Conservation (phyloP, 1,140 invertebrate species). For the Monomorium pharaonis region DNA sequence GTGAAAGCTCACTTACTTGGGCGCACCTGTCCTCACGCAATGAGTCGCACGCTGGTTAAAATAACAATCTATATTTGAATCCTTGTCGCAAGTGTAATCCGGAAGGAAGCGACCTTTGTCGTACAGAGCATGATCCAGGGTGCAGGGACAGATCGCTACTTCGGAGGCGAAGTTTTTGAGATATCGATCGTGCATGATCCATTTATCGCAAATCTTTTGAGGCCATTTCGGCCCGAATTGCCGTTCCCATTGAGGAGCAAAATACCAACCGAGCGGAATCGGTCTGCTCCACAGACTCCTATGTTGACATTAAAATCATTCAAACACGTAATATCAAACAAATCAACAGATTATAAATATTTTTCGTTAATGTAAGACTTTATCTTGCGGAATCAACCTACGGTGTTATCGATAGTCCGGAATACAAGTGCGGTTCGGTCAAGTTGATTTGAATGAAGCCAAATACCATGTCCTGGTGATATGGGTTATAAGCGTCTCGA, state of each 20-base stretch:
- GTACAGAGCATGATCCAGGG: conserved; percentile 93
- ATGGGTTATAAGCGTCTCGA: conserved; percentile 88
- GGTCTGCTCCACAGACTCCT: conserved; percentile 95
- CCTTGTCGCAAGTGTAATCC: conserved; percentile 96
- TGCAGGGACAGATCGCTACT: conserved; percentile 95
- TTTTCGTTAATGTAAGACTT: no score
- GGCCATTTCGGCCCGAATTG: conserved; percentile 92
- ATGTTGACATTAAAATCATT: conserved; percentile 49
- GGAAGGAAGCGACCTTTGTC: conserved; percentile 97
- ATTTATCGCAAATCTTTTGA: conserved; percentile 92
- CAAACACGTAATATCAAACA: background rate
- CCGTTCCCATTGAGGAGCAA: conserved; percentile 93
- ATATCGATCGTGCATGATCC: conserved; percentile 94
- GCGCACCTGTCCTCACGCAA: conserved; percentile 96
- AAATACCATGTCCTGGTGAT: conserved; percentile 91
- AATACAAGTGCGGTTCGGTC: conserved; percentile 91
- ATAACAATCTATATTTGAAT: conserved; percentile 95
- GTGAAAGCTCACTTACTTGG: conserved; percentile 89
- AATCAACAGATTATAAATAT: background rate
- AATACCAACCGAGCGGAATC: conserved; percentile 97
- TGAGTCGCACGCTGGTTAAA: conserved; percentile 95
- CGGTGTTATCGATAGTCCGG: conserved; percentile 91
- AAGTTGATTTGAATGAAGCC: conserved; percentile 96
- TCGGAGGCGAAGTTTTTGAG: conserved; percentile 95
- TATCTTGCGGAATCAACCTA: conserved; percentile 87